phyloP scores from a whole-genome alignment of 2,888 invertebrate genomes.

The Lathronympha strigana region DNA sequence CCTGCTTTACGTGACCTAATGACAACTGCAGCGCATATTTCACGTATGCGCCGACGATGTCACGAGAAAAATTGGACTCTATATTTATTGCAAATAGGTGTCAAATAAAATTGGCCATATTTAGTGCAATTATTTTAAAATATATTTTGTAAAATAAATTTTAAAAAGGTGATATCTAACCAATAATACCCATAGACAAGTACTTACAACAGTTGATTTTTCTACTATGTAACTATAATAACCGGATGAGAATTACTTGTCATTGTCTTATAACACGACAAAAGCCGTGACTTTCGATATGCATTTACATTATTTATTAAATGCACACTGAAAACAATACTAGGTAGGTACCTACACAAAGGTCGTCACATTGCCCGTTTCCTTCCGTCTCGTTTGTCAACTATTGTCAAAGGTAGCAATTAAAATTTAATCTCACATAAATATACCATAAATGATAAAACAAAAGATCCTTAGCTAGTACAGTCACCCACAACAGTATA shows the following conservation, averaged over 20 bases:
- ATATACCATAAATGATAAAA: slow-evolving; percentile 39
- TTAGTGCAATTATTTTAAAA: neutral
- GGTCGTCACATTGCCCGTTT: neutral
- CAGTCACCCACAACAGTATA: too few species aligned
- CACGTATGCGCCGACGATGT: slow-evolving; percentile 9
- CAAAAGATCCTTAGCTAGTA: slow-evolving; percentile 19
- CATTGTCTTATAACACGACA: slow-evolving; percentile 4
- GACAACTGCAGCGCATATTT: slow-evolving; percentile 58
- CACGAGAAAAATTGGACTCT: slow-evolving; percentile 7
- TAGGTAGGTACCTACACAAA: too few species aligned
- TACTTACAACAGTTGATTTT: too few species aligned
- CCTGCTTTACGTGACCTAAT: slow-evolving; percentile 75
- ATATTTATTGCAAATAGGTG: neutral
- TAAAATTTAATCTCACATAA: slow-evolving; percentile 17
- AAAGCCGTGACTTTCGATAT: slow-evolving; percentile 6
- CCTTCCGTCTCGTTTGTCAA: neutral
- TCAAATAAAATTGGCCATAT: neutral
- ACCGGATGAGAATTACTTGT: neutral
- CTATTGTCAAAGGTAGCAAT: slow-evolving; percentile 10
- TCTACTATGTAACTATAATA: neutral
- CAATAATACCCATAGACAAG: too few species aligned
- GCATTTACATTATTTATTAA: neutral
- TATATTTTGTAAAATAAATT: neutral
- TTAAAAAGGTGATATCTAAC: too few species aligned
- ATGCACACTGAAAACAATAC: slow-evolving; percentile 8